Percentiles rank a stretch among this genome's conserved stretches.
Evolutionary conservation across 2,797 vertebrate genomes (phyloP).

Genomic region (Melanotaenia trifasciata): DNA sequence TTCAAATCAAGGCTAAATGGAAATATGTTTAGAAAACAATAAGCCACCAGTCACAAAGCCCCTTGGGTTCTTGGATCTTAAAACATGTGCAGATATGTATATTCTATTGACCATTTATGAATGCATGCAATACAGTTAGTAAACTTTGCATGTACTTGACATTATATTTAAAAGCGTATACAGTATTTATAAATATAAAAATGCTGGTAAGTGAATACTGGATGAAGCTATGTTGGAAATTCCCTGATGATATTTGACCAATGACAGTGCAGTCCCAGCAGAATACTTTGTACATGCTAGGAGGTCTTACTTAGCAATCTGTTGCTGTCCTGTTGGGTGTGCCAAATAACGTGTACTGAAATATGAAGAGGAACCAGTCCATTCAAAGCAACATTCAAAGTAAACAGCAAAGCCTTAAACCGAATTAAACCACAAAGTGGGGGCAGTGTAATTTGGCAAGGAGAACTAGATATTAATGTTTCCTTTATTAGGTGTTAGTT

Average conservation of each 20-base stretch:
- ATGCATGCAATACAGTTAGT: not conserved
- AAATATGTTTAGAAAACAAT: slow-evolving; percentile 5
- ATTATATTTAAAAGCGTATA: not conserved
- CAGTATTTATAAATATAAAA: not conserved
- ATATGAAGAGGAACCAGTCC: too few relatives aligned
- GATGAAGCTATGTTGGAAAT: not conserved
- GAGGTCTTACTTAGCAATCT: not conserved
- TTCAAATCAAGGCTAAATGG: slow-evolving; percentile 14
- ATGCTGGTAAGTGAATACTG: not conserved
- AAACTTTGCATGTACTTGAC: not conserved
- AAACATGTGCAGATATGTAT: not conserved
- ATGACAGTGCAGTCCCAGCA: not conserved
- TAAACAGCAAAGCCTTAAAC: not conserved
- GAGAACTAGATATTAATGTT: too few relatives aligned
- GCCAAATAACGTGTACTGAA: not conserved
- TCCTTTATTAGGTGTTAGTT: too few relatives aligned
- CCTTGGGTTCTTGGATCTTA: not conserved
- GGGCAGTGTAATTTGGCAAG: too few relatives aligned
- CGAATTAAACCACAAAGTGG: not conserved
- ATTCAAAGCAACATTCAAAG: not conserved
- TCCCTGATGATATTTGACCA: not conserved
- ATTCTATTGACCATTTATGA: not conserved
- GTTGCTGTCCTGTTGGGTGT: not conserved
- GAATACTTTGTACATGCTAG: not conserved
- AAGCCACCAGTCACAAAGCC: not conserved